These are phyloP conservation scores for Hypocryptadius cinnamomeus DNA, from an alignment of 2,113 vertebrate species.

Conservation along the genomic window DNA sequence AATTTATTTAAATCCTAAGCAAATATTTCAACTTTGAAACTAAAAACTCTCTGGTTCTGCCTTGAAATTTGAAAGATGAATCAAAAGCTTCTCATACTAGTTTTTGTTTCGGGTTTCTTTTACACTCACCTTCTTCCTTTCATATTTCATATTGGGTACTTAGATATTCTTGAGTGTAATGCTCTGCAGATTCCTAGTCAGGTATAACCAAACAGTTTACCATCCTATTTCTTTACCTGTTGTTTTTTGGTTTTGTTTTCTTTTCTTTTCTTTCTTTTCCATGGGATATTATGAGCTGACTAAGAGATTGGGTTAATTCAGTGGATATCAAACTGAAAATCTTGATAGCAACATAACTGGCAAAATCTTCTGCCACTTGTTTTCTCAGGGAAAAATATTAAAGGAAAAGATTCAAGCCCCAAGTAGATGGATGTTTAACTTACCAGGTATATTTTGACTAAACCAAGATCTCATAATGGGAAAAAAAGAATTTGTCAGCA, in stretches of 20 bases:
- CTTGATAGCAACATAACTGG: neutral
- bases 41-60: neutral
- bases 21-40: neutral
- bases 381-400: neutral
- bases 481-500: neutral
- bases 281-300: neutral
- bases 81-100: neutral
- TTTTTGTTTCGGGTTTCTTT: neutral
- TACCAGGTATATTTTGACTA: neutral
- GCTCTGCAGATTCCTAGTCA: neutral
- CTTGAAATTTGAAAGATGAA: neutral
- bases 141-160: fast-evolving
- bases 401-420: neutral
- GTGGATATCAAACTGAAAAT: neutral
- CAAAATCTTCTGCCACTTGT: neutral
- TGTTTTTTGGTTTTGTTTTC: too few relatives aligned
- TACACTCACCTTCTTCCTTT: neutral
- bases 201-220: neutral
- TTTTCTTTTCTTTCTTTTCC: too few relatives aligned
- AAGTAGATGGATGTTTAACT: neutral
- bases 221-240: neutral
- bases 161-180: neutral
- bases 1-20: neutral
- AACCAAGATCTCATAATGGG: neutral
- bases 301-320: neutral